phyloP scores from a whole-genome alignment of 2,113 vertebrate genomes.

The Boulengeromyrus knoepffleri region DNA sequence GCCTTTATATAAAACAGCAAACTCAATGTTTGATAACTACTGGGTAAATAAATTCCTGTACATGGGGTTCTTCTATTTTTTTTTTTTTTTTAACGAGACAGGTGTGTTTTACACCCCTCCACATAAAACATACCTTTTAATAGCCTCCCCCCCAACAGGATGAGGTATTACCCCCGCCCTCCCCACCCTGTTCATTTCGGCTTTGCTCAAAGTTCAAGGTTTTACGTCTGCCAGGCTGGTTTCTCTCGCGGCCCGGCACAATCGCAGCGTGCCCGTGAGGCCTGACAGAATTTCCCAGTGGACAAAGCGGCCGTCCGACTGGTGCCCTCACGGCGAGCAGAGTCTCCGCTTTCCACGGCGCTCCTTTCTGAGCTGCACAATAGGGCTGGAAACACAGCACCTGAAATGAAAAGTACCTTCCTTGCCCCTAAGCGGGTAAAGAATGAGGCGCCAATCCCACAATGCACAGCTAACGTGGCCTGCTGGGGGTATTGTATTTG shows the following conservation, averaged over 20 bases:
- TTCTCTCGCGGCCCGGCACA: background rate
- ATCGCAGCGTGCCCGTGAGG: slow-evolving; percentile 7
- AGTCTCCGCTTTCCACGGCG: background rate
- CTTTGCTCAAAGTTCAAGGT: slow-evolving; percentile 36
- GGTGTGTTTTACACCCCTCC: slow-evolving; percentile 40
- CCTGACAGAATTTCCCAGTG: background rate
- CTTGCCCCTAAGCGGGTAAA: slow-evolving; percentile 1
- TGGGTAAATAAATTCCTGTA: slow-evolving; percentile 7
- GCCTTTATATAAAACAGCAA: background rate
- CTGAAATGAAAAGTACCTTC: slow-evolving; percentile 5
- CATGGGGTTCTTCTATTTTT: slow-evolving; percentile 3
- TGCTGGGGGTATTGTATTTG: background rate
- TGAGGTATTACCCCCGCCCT: background rate
- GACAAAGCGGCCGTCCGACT: background rate
- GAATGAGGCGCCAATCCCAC: slow-evolving; percentile 11
- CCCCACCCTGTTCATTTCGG: slow-evolving; percentile 16
- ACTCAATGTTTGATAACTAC: background rate
- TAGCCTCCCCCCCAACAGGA: slow-evolving; percentile 38
- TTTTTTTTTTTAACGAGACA: slow-evolving; percentile 44
- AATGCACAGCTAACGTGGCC: slow-evolving; percentile 9
- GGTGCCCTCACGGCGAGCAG: background rate
- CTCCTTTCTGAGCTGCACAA: slow-evolving; percentile 3
- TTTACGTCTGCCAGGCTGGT: slow-evolving; percentile 15
- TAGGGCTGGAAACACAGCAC: slow-evolving; percentile 10
- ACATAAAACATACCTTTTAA: slow-evolving; percentile 42